Evolutionary conservation across 2,797 vertebrate species (phyloP).

Genomic region (Cyclopterus lumpus): DNA sequence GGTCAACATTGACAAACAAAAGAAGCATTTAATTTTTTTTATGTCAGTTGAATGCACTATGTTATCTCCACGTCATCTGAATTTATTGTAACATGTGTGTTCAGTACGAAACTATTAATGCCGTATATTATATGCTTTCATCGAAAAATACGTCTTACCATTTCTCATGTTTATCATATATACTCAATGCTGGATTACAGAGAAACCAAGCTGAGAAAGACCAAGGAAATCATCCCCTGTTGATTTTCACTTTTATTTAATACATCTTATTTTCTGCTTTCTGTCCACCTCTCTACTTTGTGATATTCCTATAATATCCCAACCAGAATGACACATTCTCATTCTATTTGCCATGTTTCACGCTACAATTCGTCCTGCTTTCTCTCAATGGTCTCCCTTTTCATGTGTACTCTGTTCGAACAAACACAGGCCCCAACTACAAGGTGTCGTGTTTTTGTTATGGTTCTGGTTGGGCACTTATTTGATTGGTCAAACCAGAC

Average conservation of each 20-base stretch:
- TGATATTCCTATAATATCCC: conserved; percentile 17
- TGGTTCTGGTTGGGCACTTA: conserved; percentile 19
- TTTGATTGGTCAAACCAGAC: conserved; percentile 34
- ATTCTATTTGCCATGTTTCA: conserved; percentile 2
- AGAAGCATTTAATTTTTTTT: not conserved
- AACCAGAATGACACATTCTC: conserved; percentile 24
- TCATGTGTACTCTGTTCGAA: conserved; percentile 20
- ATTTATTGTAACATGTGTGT: not conserved
- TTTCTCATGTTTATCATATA: conserved; percentile 7
- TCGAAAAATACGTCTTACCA: conserved; percentile 3
- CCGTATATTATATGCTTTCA: conserved; percentile 6
- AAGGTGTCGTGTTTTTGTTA: conserved; percentile 27
- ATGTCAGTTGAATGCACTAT: not conserved
- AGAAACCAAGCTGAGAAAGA: conserved; percentile 44
- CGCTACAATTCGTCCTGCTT: conserved; percentile 4
- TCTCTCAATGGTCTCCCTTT: not conserved
- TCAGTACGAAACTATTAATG: conserved; percentile 7
- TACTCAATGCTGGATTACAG: conserved; percentile 32
- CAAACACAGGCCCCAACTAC: conserved; percentile 11
- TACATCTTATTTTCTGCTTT: conserved; percentile 52
- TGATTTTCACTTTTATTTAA: conserved; percentile 39
- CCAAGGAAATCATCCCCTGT: conserved; percentile 8
- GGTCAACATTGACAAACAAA: conserved; percentile 14
- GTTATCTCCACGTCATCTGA: not conserved
- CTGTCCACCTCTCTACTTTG: conserved; percentile 8